Conservation (phyloP, 2,797 vertebrate species). For the Gastrophryne carolinensis region DNA sequence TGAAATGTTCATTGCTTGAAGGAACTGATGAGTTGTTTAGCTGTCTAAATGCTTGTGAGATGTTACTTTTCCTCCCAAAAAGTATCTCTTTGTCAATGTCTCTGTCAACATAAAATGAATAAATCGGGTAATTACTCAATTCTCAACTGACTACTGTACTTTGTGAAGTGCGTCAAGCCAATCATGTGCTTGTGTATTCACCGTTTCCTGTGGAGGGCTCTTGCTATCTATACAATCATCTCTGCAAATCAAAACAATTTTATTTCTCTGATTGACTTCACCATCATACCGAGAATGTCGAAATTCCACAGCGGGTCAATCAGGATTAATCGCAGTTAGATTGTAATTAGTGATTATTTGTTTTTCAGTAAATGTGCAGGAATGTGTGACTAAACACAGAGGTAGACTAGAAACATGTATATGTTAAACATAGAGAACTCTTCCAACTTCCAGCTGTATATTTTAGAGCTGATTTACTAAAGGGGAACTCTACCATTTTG, state of each 20-base stretch:
- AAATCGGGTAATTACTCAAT: slow-evolving; percentile 9
- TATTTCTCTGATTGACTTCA: slow-evolving; percentile 24
- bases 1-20: too few relatives aligned
- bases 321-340: neutral
- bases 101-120: slow-evolving; percentile 28
- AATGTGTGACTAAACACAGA: neutral
- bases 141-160: neutral
- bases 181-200: slow-evolving; percentile 17
- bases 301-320: neutral
- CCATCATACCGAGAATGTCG: neutral
- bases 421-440: too few relatives aligned
- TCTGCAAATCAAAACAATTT: slow-evolving; percentile 32
- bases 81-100: slow-evolving; percentile 13
- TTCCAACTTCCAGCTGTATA: too few relatives aligned
- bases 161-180: slow-evolving; percentile 13
- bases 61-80: neutral
- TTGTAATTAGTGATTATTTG: neutral
- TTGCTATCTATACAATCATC: slow-evolving; percentile 22
- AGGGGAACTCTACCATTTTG: too few relatives aligned
- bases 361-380: neutral
- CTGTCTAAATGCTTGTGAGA: neutral
- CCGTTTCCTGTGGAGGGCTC: neutral
- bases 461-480: too few relatives aligned
- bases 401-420: neutral
- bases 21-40: too few relatives aligned